These are phyloP conservation scores for Sminthurides bifidus DNA, from an alignment of 1,140 invertebrate genomes.

Conservation along the genomic window DNA sequence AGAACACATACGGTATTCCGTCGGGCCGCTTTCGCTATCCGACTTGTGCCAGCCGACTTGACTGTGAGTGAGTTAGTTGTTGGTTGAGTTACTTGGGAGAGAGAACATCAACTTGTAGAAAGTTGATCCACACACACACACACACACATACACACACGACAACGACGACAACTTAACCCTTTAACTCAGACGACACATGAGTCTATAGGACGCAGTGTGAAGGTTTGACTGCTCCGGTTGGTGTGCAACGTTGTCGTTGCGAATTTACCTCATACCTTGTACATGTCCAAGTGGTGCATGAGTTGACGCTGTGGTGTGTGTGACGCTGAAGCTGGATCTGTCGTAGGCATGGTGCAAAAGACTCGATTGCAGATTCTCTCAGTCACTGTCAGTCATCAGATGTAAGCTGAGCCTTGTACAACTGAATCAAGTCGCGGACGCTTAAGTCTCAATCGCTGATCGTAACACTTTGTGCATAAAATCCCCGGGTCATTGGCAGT, in stretches of 20 bases:
- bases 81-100: too few relatives aligned
- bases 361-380: too few relatives aligned
- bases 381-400: too few relatives aligned
- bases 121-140: conserved; percentile 3
- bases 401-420: too few relatives aligned
- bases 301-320: not conserved
- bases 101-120: not conserved
- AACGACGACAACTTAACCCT: not conserved
- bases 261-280: not conserved
- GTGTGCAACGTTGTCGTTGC: not conserved
- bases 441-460: too few relatives aligned
- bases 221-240: not conserved
- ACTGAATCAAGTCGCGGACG: too few relatives aligned
- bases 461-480: too few relatives aligned
- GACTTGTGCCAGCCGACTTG: not conserved
- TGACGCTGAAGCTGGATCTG: not conserved
- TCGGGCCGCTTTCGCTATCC: not conserved
- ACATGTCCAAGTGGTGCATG: not conserved
- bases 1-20: not conserved
- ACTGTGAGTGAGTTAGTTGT: too few relatives aligned
- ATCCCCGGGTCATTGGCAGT: too few relatives aligned
- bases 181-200: too few relatives aligned
- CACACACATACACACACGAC: not conserved
- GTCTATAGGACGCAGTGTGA: not conserved
- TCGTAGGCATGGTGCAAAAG: too few relatives aligned